These are phyloP conservation scores for Lasiurus borealis DNA, from an alignment of 2,113 vertebrate genomes.

Conservation along the genomic window DNA sequence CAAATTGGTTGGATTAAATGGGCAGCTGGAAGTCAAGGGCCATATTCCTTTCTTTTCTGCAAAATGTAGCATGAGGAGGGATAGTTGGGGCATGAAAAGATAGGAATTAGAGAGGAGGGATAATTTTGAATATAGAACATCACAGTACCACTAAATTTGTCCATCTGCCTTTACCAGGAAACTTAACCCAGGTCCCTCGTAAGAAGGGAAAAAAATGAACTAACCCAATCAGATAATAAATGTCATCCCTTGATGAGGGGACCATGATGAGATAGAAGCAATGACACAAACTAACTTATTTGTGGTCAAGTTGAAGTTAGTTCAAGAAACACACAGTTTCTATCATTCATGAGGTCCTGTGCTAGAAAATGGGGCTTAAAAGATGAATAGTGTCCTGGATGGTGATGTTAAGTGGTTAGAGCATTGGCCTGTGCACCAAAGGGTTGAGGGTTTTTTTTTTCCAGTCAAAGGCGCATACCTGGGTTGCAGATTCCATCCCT, in stretches of 20 bases:
- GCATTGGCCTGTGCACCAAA: no score
- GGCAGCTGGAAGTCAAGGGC: background rate
- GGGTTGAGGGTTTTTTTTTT: no score
- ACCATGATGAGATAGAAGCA: background rate
- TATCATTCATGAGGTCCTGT: background rate
- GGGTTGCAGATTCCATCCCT: no score
- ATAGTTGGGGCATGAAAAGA: background rate
- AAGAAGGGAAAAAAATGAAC: background rate
- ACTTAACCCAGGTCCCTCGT: background rate
- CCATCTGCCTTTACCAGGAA: background rate
- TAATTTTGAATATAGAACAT: background rate
- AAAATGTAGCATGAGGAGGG: background rate
- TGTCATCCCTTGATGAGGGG: background rate
- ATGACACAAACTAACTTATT: background rate
- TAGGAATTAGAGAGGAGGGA: background rate
- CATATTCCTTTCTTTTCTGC: background rate
- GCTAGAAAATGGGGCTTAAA: background rate
- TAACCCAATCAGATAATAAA: background rate
- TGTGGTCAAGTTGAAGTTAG: slow-evolving; percentile 25
- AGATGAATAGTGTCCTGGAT: background rate
- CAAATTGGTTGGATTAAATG: background rate
- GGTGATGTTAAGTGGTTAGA: no score
- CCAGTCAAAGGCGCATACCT: no score
- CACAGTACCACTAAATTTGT: background rate
- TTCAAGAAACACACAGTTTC: background rate